A percentile compares a stretch with the other conserved stretches of the same genome.
Conservation (phyloP, 2,113 vertebrate species). For the Ellobius talpinus region DNA sequence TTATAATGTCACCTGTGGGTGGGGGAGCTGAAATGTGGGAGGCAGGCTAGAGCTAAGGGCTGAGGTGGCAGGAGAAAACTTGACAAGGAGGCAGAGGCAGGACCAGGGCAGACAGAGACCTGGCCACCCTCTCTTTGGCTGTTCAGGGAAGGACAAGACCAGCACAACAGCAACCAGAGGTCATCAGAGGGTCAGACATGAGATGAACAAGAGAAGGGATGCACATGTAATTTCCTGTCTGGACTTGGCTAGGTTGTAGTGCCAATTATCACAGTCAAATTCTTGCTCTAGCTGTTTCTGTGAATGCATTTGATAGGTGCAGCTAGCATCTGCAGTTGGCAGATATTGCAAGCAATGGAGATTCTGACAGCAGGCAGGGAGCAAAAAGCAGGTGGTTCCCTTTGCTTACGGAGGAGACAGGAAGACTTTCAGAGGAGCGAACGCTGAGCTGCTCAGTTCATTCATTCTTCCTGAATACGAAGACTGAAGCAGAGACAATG, state of each 20-base stretch:
- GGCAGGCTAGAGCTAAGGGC: background rate
- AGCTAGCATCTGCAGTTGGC: background rate
- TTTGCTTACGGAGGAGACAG: background rate
- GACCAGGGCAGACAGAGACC: fast-evolving
- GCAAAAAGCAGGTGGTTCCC: background rate
- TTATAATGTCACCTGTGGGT: background rate
- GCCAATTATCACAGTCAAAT: background rate
- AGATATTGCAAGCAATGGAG: background rate
- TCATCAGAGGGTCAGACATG: background rate
- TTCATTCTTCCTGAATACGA: background rate
- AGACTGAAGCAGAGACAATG: background rate
- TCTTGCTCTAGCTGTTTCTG: background rate
- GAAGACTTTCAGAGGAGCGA: background rate
- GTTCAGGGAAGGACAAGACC: background rate
- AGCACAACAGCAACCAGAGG: background rate
- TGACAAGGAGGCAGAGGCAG: background rate
- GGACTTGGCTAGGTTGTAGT: background rate
- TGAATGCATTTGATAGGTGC: background rate
- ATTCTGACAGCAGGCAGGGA: background rate
- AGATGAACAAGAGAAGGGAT: background rate
- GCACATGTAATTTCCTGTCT: background rate
- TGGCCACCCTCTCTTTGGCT: background rate
- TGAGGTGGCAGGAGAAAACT: too few species aligned
- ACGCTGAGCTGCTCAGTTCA: background rate
- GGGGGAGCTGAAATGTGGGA: background rate